Base-by-base conservation (phyloP, 64 coral and sea anemone species). In the Anthopleura sola region DNA sequence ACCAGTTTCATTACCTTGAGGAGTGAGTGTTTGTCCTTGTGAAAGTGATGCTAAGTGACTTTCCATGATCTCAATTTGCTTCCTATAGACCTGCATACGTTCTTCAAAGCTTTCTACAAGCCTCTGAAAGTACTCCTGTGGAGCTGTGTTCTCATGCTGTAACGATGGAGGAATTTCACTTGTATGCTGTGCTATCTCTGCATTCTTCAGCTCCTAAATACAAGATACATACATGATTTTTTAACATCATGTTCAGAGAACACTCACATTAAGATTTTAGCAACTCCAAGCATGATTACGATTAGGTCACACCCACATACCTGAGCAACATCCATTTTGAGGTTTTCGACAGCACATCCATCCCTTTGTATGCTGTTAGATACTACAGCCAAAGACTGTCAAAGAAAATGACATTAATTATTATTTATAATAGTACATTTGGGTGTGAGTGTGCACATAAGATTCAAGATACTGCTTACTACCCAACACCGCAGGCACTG, bases 81-180 rank as follows among this genome's bases (percentile, higher is more conserved):
- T 99, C 49, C 90, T 86, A 87, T 99, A 99, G 16, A 87, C 78
- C 24, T 87, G 87, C 97, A 99, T 99, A 55, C 97, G 91, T 81
- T 99, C 90, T 87, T 99, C 97, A 95, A 99, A 99, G 11, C 92
- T 92, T 49, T 99, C 97, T 37, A 99, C 90, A 26, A 99, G 69
- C 28, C 75, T 83, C 51, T 94, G 92, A 44, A 95, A 99, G 75
- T 99, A 99, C 26, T 99, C 97, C 82, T 92, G 92, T 8, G 97
- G 97, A 6, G 90, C 92, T 12, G n/a, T 47, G 38, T 99, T 99
- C 58, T 99, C 97, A 86, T 99, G 97, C 68, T 99, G 97, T 11
- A 99, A 75, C 1, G 97, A 90, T 36, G 87, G 87, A 32, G 97
- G 97, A 69, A 94, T 99, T 17, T 94, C 90, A 53, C 91, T 99